Evolutionary conservation across 2,797 vertebrate species (phyloP), one percentile per base, ranked within the genome.

Genomic region (Trachurus trachurus): DNA sequence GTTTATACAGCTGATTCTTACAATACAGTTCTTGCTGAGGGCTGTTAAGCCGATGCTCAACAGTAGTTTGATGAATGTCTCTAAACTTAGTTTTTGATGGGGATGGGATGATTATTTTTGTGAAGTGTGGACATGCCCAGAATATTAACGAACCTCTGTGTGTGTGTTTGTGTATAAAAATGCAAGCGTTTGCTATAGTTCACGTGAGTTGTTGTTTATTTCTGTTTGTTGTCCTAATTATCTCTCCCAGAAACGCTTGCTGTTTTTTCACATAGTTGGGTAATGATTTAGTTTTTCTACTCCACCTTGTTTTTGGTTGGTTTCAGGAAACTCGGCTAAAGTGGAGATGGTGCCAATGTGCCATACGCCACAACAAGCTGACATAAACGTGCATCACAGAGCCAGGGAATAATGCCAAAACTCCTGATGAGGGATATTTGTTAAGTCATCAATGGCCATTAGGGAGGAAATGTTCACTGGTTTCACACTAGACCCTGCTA

Each of bases 31-130:
- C 63, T 65, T 57, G 71, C 82, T 81, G 82, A 80, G 75, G 73
- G 61, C 68, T 59, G 77, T 78, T 78, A 73, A 78, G 52, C 66
- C 13, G 40, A 77, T 31, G 69, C 59, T 78, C 44, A 67, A 64
- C 71, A 69, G 56, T 80, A 70, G 65, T 73, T 76, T 88, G 79
- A 84, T 89, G 80, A 84, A 88, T 87, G 64, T 83, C 59, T 88
- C 82, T 21, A 58, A 90, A 86, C 66, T 58, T 44, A 66, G 62
- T 81, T 75, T 88, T 81, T 81, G 79, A 87, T 83, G 39, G 53
- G 54, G 52, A 79, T 21, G 44, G 31, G 69, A 57, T 79, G 71
- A 83, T 75, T 89, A 70, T 74, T 74, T 82, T 71, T 78, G 74
- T 78, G 34, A 74, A 67, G 60, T 26, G n/a, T 47, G 49, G 50